Percentiles rank a stretch among this genome's conserved stretches.
Conservation (phyloP, 1,140 invertebrate species). For the Melitaea cinxia region DNA sequence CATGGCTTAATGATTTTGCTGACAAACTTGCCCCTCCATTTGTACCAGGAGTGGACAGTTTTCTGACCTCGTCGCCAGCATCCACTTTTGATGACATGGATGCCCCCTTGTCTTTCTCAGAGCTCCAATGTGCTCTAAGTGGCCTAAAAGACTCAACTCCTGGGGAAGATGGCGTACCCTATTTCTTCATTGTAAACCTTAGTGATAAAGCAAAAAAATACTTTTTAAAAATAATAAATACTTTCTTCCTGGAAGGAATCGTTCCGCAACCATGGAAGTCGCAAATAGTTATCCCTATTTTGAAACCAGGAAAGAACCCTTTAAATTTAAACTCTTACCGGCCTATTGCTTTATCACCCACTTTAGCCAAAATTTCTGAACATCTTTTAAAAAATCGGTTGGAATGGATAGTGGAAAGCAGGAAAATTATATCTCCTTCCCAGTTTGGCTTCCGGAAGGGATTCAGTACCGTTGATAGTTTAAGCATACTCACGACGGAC, state of each 20-base stretch:
- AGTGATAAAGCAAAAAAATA: slow-evolving; percentile 6
- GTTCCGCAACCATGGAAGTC: slow-evolving; percentile 39
- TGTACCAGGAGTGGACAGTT: slow-evolving; percentile 21
- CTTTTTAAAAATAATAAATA: slow-evolving; percentile 35
- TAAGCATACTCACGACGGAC: no score
- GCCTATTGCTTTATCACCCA: background rate
- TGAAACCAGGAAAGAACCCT: no score
- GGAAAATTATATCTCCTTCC: background rate
- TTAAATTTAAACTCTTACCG: no score
- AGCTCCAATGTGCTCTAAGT: no score
- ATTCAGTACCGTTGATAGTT: no score
- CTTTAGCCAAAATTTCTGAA: background rate
- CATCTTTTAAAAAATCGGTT: no score
- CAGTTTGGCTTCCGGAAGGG: background rate
- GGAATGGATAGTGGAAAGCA: no score
- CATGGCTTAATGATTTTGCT: no score
- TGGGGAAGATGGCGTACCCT: slow-evolving; percentile 35
- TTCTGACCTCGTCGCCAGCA: background rate
- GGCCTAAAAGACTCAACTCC: slow-evolving; percentile 33
- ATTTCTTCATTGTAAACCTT: no score
- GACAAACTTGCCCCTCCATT: no score
- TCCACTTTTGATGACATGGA: slow-evolving; percentile 12
- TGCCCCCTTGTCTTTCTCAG: no score
- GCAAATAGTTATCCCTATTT: background rate
- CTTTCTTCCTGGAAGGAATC: slow-evolving; percentile 10